phyloP scores from a whole-genome alignment of 2,888 invertebrate species.

The Heliconius ismenius region DNA sequence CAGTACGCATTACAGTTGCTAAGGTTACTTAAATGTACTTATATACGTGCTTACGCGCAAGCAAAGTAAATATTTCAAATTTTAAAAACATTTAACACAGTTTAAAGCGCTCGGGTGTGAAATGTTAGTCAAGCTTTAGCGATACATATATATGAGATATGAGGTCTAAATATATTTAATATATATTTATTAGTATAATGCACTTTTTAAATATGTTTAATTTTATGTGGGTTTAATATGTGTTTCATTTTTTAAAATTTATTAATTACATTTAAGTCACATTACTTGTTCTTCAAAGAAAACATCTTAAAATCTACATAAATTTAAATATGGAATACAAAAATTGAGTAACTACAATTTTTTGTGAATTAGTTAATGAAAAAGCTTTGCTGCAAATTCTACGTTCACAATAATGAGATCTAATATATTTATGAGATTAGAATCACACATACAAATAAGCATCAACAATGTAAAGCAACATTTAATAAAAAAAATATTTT shows the following conservation, averaged over 20 bases:
- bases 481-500: not conserved
- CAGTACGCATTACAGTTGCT: conserved; percentile 81
- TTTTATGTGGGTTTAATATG: conserved; percentile 1
- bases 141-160: conserved; percentile 47
- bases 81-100: conserved; percentile 51
- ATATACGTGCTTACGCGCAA: conserved; percentile 72
- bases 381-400: conserved; percentile 75
- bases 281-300: conserved; percentile 34
- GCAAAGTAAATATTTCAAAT: conserved; percentile 56
- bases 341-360: conserved; percentile 59
- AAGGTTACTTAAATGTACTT: conserved; percentile 56
- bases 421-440: conserved; percentile 62
- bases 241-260: not conserved
- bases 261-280: conserved; percentile 18
- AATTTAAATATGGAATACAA: conserved; percentile 24
- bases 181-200: conserved; percentile 26
- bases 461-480: conserved; percentile 34
- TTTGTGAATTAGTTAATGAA: conserved; percentile 75
- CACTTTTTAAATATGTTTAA: conserved; percentile 6
- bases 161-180: conserved; percentile 34
- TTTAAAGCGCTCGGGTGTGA: conserved; percentile 43
- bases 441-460: conserved; percentile 60
- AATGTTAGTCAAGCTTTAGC: conserved; percentile 63
- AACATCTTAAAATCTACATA: conserved; percentile 46
- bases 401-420: conserved; percentile 61